Evolutionary conservation across 2,888 invertebrate species (phyloP), one percentile per base, ranked within the genome.

Genomic region (Torymus tubicola): DNA sequence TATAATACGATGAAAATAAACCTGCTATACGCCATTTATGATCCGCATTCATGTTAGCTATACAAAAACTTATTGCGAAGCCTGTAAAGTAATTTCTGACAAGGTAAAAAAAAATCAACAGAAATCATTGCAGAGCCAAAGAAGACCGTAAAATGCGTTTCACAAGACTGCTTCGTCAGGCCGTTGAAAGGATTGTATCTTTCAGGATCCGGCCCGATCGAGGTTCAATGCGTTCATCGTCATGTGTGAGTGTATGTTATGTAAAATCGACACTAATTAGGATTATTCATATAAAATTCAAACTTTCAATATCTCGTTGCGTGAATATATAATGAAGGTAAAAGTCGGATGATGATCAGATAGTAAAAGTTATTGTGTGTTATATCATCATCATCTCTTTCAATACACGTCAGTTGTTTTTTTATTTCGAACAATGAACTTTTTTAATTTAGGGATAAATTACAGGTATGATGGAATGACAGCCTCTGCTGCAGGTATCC

Each of bases 251-350:
- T 5, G 14, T 21, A 42, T n/a, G 68, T 65, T 75, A 67, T 42
- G 58, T 74, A 74, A 67, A 76, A 76, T 76, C 61, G 60, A 68
- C 60, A 10, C 61, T 76, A 69, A 76, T 76, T 61, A 76, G 13
- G 50, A 42, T 60, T 42, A 69, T 76, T 69, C 67, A 13, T 12
- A 63, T 63, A 31, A 72, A 18, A 72, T 52, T 52, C 42, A 60
- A 11, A 2, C 52, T n/a, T 69, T 70, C 70, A 24, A 70, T 69
- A 42, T 42, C 42, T 14, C 12, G 13, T 14, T 63, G n/a, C 14
- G 31, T 42, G 58, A 61, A 60, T 21, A 31, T 11, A 53, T 21
- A 31, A 63, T 31, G 24, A 14, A 71, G 21, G 16, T 61, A 18
- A 71, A 52, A 50, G 42, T 18, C 31, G 24, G 14, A 11, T 18